Evolutionary conservation across 2,113 vertebrate species (phyloP).

Genomic region (Anguilla japonica): DNA sequence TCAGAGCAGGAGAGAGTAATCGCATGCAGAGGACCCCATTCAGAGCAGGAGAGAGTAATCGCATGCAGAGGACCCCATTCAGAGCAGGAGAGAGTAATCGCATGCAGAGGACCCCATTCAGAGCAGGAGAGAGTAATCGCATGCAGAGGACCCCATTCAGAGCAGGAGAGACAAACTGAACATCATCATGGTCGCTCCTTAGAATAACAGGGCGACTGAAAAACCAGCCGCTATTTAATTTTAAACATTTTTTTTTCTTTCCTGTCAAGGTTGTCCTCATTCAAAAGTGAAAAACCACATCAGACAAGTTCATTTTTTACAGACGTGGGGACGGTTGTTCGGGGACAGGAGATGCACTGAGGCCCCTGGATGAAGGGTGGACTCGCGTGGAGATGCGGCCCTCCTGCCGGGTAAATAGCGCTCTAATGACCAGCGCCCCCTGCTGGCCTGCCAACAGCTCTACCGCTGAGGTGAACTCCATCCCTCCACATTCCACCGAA

Average conservation of each 20-base stretch:
- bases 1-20: too few relatives aligned
- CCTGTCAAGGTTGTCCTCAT: too few relatives aligned
- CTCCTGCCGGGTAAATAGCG: constrained; percentile 28
- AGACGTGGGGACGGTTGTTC: constrained; percentile 46
- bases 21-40: too few relatives aligned
- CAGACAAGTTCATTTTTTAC: constrained; percentile 43
- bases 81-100: background rate
- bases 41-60: too few relatives aligned
- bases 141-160: background rate
- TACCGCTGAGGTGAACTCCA: background rate
- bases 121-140: too few relatives aligned
- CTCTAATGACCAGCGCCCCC: constrained; percentile 39
- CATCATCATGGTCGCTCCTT: background rate
- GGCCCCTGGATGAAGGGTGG: constrained; percentile 28
- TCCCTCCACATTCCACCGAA: background rate
- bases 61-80: background rate
- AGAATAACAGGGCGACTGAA: too few relatives aligned
- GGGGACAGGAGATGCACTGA: constrained; percentile 32
- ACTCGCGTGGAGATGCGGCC: background rate
- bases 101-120: too few relatives aligned
- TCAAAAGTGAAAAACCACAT: background rate
- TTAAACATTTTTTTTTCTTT: too few relatives aligned
- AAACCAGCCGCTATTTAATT: too few relatives aligned
- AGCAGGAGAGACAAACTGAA: background rate
- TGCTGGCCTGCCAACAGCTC: constrained; percentile 25